Evolutionary conservation across 1,140 invertebrate genomes (phyloP), one percentile per base, ranked within the genome.

Genomic region (Tetragonula clypearis): DNA sequence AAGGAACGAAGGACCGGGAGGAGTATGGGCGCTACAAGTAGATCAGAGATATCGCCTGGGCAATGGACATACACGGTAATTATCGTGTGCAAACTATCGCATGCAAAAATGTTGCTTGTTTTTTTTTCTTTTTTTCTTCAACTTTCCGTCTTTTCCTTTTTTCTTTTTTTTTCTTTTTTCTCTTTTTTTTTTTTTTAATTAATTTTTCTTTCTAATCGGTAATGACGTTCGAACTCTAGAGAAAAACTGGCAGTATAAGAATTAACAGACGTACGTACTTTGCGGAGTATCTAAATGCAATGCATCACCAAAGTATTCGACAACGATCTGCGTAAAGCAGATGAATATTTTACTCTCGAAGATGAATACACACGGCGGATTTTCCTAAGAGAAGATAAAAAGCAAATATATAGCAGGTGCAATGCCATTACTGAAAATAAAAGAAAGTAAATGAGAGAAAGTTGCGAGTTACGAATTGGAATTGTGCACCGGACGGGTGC

Each of bases 211-310:
- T n/a, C n/a, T 26, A 26, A 76, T 58, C 6, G 14, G 23, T 41
- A 26, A 69, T 72, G 30, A 41, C 21, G 41, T 55, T 68, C 9
- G 30, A 68, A 26, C 30, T 58, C 35, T 77, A 56, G 14, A 41
- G 74, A 83, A 53, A 58, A 60, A 60, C 58, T 78, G 82, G 82
- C 75, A 84, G 75, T 84, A 84, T 26, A 65, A 78, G 35, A 84
- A 71, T 79, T 78, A 78, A 79, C 56, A 49, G 55, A 84, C 26
- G 30, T 77, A 84, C 26, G 23, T 77, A 71, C 56, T 71, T 15
- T 30, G 55, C 35, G 35, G 14, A 69, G 55, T 35, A 65, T 80
- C 35, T 82, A 82, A 6, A 69, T 55, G 35, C 30, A 41, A 26
- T 53, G 26, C 4, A n/a, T 75, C 49, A 17, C 8, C 19, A 30